These are phyloP conservation scores for Anseranas semipalmata DNA, from an alignment of 2,113 vertebrate species.

Conservation along the genomic window DNA sequence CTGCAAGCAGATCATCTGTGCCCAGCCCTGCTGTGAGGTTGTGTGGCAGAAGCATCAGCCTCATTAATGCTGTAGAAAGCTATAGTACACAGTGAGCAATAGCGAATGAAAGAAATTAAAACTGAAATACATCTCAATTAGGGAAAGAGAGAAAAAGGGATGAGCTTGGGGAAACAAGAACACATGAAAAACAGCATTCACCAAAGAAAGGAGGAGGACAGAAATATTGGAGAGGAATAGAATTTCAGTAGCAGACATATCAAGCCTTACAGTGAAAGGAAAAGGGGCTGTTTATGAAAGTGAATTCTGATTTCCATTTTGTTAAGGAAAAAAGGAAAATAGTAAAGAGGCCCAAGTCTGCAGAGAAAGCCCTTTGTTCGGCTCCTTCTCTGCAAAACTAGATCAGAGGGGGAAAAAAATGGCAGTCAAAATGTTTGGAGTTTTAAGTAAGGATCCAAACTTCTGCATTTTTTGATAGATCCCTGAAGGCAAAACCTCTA, in stretches of 20 bases:
- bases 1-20: neutral
- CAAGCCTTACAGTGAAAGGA: neutral
- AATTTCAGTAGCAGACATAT: neutral
- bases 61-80: neutral
- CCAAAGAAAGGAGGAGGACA: neutral
- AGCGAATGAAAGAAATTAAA: neutral
- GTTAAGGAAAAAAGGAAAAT: no score
- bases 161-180: neutral
- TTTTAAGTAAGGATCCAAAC: neutral
- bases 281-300: neutral
- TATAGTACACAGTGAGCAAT: neutral
- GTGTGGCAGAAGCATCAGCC: neutral
- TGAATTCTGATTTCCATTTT: neutral
- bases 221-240: neutral
- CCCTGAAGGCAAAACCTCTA: neutral
- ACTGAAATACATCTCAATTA: neutral
- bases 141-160: neutral
- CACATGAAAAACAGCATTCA: neutral
- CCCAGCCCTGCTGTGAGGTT: accelerated
- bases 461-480: neutral
- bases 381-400: neutral
- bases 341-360: neutral
- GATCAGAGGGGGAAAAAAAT: neutral
- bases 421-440: neutral
- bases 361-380: neutral